Evolutionary conservation across 2,113 vertebrate genomes (phyloP), one percentile per base, ranked within the genome.

Genomic region (Columbina picui): DNA sequence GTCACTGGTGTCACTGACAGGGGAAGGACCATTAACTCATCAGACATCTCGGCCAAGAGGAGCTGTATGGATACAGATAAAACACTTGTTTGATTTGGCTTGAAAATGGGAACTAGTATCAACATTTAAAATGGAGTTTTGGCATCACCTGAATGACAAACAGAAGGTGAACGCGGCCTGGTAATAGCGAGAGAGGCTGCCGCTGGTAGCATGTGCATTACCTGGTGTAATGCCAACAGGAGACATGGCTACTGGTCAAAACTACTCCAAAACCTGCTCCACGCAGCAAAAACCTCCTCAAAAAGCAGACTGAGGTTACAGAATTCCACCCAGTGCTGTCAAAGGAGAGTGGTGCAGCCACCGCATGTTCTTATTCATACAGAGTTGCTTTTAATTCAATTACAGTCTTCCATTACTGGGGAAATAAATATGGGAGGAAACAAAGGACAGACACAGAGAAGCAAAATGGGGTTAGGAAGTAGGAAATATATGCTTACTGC

Each of bases 361-460:
- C 83, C 71, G 73, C 36, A 1, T 21, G 29, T 76, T 73, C 79
- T 57, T 17, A 17, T 56, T 38, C 0, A 2, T 50, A 65, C 57
- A n/a, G 60, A 92, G 89, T 88, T 57, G 6, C 89, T 90, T 91
- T 95, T 87, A 91, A 95, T 94, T 93, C 81, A 89, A 55, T 96
- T 96, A 89, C 27, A 70, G 12, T 20, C 82, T 77, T 93, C 94
- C 91, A 87, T 96, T 96, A 85, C 16, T 2, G 49, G 59, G 93
- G 84, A 96, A 96, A 97, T 95, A 96, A 96, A 96, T 94, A 87
- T 91, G 78, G 81, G 75, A 96, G 93, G 91, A 96, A 96, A 94
- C 84, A 87, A 94, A 93, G 89, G 74, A 95, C 61, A 57, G 81
- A 47, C 89, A 61, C 57, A 83, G 84, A 76, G 77, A 91, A 86